Base-by-base conservation (phyloP, 1,140 invertebrate species). In the Drosophila kepulauana region DNA sequence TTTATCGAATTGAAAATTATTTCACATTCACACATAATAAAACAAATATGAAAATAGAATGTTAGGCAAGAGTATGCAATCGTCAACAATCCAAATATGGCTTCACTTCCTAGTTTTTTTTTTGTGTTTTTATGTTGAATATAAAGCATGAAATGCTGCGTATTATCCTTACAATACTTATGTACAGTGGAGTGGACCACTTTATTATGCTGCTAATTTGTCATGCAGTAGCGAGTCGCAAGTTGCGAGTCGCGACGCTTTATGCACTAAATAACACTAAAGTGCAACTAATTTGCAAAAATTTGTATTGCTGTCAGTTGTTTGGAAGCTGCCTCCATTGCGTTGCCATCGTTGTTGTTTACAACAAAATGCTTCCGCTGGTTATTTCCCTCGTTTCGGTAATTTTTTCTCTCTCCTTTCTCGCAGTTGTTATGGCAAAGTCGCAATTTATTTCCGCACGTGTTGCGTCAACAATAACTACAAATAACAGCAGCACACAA, bases 231-330 rank as follows among this genome's bases (percentile, higher is more conserved):
- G 69, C 64, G 67, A 78, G 58, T 63, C 63, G 65, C 63, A 66
- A 78, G 64, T 63, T 61, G 66, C 78, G 59, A 68, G 62, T 70
- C 64, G 66, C 78, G 59, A 68, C 69, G 61, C 66, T 77, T 86
- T 87, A 69, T 87, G 82, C 79, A 79, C 79, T 78, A 76, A 71
- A 79, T 70, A 82, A 67, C 79, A 76, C 82, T 75, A 63, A 79
- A 85, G 82, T 86, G 82, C 82, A 86, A 79, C 78, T 85, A 77
- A 81, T 84, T 77, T 84, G 81, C 77, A 80, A 79, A 82, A 82
- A 70, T 70, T 80, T 73, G 71, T 75, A 67, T 61, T 78, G 62
- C 64, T 75, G 70, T 73, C 63, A 68, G 66, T 72, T 58, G 46
- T 16, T 64, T 72, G 71, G 20, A 52, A 16, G 56, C 11, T 54